Conservation (phyloP, 2,113 vertebrate species). For the Galemys pyrenaicus region DNA sequence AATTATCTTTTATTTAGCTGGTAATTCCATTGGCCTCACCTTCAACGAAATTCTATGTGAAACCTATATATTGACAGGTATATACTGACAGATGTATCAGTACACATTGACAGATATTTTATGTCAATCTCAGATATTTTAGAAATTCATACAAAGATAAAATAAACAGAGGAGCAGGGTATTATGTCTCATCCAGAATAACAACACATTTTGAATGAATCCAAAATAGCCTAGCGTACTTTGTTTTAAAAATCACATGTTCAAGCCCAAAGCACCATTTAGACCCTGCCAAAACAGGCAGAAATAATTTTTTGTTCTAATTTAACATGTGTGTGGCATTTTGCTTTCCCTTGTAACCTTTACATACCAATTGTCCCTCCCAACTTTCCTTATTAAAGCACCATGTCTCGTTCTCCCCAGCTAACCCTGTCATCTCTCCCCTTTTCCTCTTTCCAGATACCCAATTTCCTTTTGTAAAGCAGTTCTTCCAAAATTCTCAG, state of each 20-base stretch:
- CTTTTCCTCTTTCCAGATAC: neutral
- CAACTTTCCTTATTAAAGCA: neutral
- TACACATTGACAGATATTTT: too few relatives aligned
- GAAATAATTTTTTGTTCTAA: constrained; percentile 9
- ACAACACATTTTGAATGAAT: neutral
- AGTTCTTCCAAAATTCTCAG: neutral
- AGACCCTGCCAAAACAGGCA: neutral
- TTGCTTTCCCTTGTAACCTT: constrained; percentile 40
- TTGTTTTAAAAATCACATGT: neutral
- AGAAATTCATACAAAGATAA: neutral
- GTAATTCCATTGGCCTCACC: neutral
- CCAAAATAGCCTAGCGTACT: neutral
- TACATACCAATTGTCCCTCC: constrained; percentile 16
- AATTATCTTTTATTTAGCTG: constrained; percentile 10
- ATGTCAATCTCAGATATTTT: neutral
- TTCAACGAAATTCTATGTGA: neutral
- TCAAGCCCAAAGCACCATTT: neutral
- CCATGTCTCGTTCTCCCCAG: neutral
- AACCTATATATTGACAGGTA: neutral
- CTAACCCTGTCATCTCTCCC: neutral
- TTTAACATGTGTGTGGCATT: neutral
- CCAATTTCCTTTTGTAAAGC: constrained; percentile 22
- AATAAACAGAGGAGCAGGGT: neutral
- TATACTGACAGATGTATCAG: too few relatives aligned
- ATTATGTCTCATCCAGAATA: neutral